phyloP scores from a whole-genome alignment of 2,797 vertebrate species.

The Pantherophis alleghaniensis region DNA sequence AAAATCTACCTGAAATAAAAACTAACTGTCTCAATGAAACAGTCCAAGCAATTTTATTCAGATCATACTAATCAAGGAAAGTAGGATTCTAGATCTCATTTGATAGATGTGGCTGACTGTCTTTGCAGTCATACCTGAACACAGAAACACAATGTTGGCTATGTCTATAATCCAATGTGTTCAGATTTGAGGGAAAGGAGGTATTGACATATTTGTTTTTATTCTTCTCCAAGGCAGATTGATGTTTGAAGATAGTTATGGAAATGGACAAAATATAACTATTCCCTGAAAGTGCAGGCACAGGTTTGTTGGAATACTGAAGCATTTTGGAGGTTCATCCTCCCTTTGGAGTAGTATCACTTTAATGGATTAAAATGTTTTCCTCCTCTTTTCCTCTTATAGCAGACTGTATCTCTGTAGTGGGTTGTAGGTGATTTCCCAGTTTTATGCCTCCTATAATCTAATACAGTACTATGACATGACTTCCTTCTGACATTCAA shows the following conservation, averaged over 20 bases:
- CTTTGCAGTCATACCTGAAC: neutral
- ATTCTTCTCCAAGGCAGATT: neutral
- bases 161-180: neutral
- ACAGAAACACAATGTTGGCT: neutral
- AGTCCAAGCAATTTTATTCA: neutral
- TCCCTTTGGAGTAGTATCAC: neutral
- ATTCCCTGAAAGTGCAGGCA: neutral
- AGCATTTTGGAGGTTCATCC: neutral
- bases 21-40: neutral
- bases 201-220: neutral
- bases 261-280: neutral
- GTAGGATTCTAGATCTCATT: neutral
- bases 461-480: conserved; percentile 61
- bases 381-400: neutral
- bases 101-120: neutral
- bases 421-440: conserved; percentile 22
- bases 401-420: conserved; percentile 40
- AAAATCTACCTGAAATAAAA: neutral
- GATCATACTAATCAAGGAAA: neutral
- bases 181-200: neutral
- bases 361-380: neutral
- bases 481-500: conserved; percentile 67
- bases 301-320: neutral
- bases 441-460: conserved; percentile 54
- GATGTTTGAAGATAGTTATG: neutral